Conservation (phyloP, 2,113 vertebrate genomes). For the Malaclemys terrapin region DNA sequence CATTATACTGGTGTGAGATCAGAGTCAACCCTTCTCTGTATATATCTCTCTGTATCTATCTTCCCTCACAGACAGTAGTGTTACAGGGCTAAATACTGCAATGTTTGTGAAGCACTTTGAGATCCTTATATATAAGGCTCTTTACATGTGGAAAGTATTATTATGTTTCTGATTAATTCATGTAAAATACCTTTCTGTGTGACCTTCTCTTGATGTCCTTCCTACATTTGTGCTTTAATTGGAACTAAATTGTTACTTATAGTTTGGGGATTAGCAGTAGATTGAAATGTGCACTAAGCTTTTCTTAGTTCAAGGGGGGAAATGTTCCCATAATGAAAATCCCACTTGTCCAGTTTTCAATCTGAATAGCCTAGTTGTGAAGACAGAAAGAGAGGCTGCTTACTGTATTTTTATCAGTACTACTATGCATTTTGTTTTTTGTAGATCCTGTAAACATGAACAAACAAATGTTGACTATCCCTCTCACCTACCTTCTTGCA, state of each 20-base stretch:
- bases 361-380: background rate
- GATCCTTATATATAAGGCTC: conserved; percentile 17
- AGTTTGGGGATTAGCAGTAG: background rate
- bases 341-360: background rate
- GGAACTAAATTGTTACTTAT: background rate
- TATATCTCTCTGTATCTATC: too few species aligned
- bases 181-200: background rate
- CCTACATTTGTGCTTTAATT: background rate
- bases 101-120: conserved; percentile 23
- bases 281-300: background rate
- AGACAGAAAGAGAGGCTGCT: background rate
- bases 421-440: background rate
- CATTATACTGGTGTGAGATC: conserved; percentile 1
- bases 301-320: background rate
- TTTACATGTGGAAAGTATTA: background rate
- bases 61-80: background rate
- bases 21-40: background rate
- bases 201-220: background rate
- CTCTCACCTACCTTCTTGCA: background rate
- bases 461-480: background rate
- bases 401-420: background rate
- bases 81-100: background rate
- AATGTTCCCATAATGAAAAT: background rate
- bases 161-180: conserved; percentile 38
- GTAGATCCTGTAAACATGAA: background rate